Conservation (phyloP, 2,113 vertebrate genomes). For the Laticauda laticaudata region DNA sequence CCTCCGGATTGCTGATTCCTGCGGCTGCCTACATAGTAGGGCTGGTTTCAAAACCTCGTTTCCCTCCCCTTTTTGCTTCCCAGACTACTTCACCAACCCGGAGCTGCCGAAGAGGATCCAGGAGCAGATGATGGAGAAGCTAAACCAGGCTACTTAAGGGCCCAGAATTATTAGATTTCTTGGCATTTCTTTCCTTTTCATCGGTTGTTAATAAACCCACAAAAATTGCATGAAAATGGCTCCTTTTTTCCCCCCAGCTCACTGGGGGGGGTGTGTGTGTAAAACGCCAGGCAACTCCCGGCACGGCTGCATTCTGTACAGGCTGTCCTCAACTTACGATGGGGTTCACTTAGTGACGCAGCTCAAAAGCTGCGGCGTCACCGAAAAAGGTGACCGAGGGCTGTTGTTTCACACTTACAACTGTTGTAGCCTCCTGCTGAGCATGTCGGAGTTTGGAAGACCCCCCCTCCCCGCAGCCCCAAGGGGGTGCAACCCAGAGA, state of each 20-base stretch:
- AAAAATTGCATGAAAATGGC: not conserved
- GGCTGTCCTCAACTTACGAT: not conserved
- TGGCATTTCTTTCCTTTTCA: not conserved
- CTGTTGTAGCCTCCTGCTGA: too few relatives aligned
- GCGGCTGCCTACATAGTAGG: not conserved
- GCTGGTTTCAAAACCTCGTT: not conserved
- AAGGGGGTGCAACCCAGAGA: too few relatives aligned
- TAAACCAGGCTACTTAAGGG: constrained; percentile 32
- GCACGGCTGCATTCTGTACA: not conserved
- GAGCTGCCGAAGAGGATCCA: constrained; percentile 59
- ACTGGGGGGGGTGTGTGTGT: not conserved
- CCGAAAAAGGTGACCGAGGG: accelerated
- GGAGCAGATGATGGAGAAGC: constrained; percentile 54
- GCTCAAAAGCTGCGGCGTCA: not conserved
- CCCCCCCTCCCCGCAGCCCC: too few relatives aligned
- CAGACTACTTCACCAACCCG: constrained; percentile 70
- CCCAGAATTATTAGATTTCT: not conserved
- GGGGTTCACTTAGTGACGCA: not conserved
- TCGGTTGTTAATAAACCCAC: not conserved
- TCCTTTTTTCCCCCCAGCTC: accelerated
- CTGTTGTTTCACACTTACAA: too few relatives aligned
- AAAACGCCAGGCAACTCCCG: not conserved
- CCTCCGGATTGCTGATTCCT: not conserved
- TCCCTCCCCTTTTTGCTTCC: constrained; percentile 21
- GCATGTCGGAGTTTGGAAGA: too few relatives aligned